A percentile compares a stretch with the other conserved stretches of the same genome.
Evolutionary conservation across 2,113 vertebrate genomes (phyloP).

Genomic region (Dendropsophus ebraccatus): DNA sequence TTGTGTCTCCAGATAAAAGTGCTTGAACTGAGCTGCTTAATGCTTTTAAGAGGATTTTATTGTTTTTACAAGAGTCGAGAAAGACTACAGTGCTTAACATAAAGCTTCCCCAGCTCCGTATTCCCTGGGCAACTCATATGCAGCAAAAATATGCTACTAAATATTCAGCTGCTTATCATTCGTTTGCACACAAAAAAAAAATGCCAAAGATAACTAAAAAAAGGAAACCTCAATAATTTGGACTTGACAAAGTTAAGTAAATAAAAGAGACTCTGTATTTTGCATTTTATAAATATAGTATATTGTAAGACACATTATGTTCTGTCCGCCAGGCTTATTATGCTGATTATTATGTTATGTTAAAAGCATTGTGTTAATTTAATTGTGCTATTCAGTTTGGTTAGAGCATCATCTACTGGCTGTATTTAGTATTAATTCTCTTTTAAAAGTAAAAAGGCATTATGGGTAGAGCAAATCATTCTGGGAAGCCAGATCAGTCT

Average conservation of each 20-base stretch:
- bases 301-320: too few species aligned
- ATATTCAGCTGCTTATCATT: slow-evolving; percentile 38
- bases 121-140: slow-evolving; percentile 16
- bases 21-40: slow-evolving; percentile 41
- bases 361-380: too few species aligned
- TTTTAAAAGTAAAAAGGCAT: too few species aligned
- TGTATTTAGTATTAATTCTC: too few species aligned
- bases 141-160: slow-evolving; percentile 22
- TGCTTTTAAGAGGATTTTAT: slow-evolving; percentile 22
- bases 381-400: too few species aligned
- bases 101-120: slow-evolving; percentile 13
- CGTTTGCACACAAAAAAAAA: background rate
- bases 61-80: slow-evolving; percentile 20
- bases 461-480: too few species aligned
- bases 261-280: background rate
- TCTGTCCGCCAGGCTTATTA: too few species aligned
- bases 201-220: background rate
- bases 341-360: too few species aligned
- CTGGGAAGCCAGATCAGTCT: too few species aligned
- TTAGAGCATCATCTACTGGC: too few species aligned
- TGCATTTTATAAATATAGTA: too few species aligned
- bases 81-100: slow-evolving; percentile 8
- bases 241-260: background rate
- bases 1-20: slow-evolving; percentile 32
- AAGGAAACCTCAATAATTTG: background rate